phyloP scores from a whole-genome alignment of 2,888 invertebrate genomes.

The Stenoptilia bipunctidactyla region DNA sequence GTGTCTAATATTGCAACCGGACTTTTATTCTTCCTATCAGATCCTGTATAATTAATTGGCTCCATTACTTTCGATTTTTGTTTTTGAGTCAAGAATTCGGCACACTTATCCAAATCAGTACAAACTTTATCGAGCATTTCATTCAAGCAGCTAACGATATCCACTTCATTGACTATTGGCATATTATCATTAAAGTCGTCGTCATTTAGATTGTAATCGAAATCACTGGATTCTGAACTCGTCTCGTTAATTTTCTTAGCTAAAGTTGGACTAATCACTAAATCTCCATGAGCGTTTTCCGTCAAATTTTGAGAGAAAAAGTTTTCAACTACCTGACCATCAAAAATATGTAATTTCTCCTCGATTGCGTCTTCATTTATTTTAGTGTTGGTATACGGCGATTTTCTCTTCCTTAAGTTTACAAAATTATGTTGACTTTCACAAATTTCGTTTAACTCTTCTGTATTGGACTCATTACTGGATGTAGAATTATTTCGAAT shows the following conservation, averaged over 20 bases:
- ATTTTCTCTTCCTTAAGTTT: constrained; percentile 19
- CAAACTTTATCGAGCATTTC: constrained; percentile 42
- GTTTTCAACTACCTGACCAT: constrained; percentile 30
- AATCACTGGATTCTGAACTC: constrained; percentile 36
- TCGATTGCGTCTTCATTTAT: not conserved
- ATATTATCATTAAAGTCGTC: constrained; percentile 13
- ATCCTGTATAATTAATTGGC: no score
- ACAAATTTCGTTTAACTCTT: constrained; percentile 31
- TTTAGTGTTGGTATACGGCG: not conserved
- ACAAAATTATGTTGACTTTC: constrained; percentile 28
- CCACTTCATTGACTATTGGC: constrained; percentile 20
- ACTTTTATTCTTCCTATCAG: not conserved
- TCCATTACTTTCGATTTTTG: constrained; percentile 7
- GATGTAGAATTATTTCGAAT: constrained; percentile 34
- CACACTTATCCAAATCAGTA: constrained; percentile 31
- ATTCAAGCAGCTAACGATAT: constrained; percentile 39
- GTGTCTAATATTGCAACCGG: not conserved
- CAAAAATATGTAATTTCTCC: constrained; percentile 11
- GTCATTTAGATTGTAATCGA: constrained; percentile 13
- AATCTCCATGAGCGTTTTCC: constrained; percentile 23
- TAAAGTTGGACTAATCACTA: constrained; percentile 35
- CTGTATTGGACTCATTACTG: constrained; percentile 37
- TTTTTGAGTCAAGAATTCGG: constrained; percentile 23
- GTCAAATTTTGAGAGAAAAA: constrained; percentile 38
- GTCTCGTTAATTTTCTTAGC: constrained; percentile 41